Percentiles rank a stretch among this genome's conserved stretches.
phyloP scores from a whole-genome alignment of 2,888 invertebrate species.

The Rhabditoides inermis region DNA sequence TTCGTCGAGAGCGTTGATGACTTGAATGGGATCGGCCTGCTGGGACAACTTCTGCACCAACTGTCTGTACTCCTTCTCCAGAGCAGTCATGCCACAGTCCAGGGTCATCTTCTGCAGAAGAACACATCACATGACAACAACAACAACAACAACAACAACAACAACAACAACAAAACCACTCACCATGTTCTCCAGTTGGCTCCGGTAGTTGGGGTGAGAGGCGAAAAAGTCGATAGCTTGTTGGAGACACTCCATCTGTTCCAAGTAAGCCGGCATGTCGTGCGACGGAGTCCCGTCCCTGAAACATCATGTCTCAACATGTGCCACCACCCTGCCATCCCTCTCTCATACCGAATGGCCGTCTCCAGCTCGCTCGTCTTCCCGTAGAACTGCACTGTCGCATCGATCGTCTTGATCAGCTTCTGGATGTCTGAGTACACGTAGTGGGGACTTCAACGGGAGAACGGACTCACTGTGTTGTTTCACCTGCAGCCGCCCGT shows the following conservation, averaged over 20 bases:
- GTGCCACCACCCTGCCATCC: not conserved
- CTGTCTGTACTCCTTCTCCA: constrained; percentile 44
- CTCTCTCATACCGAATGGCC: constrained; percentile 25
- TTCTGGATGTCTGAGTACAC: constrained; percentile 73
- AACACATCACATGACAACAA: not conserved
- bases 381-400: constrained; percentile 89
- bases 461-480: constrained; percentile 38
- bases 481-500: constrained; percentile 43
- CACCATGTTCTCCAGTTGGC: constrained; percentile 33
- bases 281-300: constrained; percentile 23
- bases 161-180: not conserved
- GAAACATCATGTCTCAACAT: not conserved
- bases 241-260: constrained; percentile 47
- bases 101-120: constrained; percentile 40
- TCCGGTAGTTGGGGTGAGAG: constrained; percentile 26
- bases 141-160: not conserved
- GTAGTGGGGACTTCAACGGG: not conserved
- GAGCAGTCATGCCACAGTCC: constrained; percentile 38
- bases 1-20: no score
- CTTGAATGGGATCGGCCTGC: constrained; percentile 20
- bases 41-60: constrained; percentile 25
- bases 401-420: constrained; percentile 77
- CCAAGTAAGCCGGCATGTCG: constrained; percentile 33
- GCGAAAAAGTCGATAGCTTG: constrained; percentile 36
- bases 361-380: constrained; percentile 79